Evolutionary conservation across 1,140 invertebrate species (phyloP).

Genomic region (Dinothrombium tinctorium): DNA sequence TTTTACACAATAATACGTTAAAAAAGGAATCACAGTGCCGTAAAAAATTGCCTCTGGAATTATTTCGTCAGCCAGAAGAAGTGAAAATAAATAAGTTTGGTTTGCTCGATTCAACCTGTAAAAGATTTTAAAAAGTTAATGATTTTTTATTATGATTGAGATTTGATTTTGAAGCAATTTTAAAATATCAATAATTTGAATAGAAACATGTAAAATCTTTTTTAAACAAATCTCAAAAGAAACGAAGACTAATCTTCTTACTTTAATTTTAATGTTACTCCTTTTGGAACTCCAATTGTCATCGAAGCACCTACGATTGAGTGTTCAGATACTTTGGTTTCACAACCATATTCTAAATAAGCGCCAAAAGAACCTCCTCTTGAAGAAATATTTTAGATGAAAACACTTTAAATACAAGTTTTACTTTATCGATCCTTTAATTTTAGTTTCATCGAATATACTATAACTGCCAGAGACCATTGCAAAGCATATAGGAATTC

Average conservation of each 20-base stretch:
- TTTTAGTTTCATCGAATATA: conserved; percentile 34
- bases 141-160: neutral
- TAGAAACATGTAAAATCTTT: conserved; percentile 2
- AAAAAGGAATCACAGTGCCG: conserved; percentile 58
- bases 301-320: conserved; percentile 63
- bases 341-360: conserved; percentile 63
- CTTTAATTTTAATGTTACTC: conserved; percentile 69
- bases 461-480: conserved; percentile 50
- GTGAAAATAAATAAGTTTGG: conserved; percentile 67
- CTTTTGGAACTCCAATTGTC: conserved; percentile 52
- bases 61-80: conserved; percentile 69
- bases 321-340: conserved; percentile 74
- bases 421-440: conserved; percentile 52
- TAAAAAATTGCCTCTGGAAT: conserved; percentile 73
- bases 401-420: conserved; percentile 12
- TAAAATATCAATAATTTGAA: neutral
- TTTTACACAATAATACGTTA: conserved; percentile 53
- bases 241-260: conserved; percentile 22
- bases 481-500: conserved; percentile 48
- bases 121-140: conserved; percentile 21
- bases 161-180: conserved; percentile 1
- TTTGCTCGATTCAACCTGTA: conserved; percentile 52
- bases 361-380: conserved; percentile 66
- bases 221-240: neutral
- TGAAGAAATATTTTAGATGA: conserved; percentile 7